Conservation (phyloP, 2,113 vertebrate species). For the Halcyon senegalensis region DNA sequence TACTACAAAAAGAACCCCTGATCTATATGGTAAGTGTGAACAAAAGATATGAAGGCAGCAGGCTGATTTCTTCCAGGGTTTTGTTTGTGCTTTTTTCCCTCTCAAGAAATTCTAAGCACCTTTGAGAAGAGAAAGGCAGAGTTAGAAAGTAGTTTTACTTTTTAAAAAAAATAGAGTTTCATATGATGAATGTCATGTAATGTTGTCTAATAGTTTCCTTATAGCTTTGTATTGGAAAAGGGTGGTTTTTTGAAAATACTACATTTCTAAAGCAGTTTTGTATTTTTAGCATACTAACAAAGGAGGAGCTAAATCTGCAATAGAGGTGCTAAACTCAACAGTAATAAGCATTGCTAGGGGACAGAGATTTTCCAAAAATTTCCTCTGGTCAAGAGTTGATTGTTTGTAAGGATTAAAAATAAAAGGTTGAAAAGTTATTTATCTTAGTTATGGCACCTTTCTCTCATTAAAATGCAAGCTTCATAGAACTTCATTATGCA, state of each 20-base stretch:
- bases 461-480: constrained; percentile 1
- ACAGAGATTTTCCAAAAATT: background rate
- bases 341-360: background rate
- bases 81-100: background rate
- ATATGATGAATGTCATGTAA: background rate
- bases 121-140: background rate
- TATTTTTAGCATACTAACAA: background rate
- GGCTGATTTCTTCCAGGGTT: background rate
- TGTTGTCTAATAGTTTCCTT: background rate
- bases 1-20: background rate
- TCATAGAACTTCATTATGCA: background rate
- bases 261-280: background rate
- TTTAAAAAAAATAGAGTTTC: background rate
- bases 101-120: background rate
- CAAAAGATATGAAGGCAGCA: background rate
- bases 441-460: background rate
- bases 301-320: background rate
- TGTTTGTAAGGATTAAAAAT: background rate
- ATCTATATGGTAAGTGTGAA: constrained; percentile 25
- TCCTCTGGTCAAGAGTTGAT: background rate
- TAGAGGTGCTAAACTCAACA: background rate
- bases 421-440: background rate
- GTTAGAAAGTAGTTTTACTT: background rate
- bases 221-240: background rate
- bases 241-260: accelerated